phyloP scores from a whole-genome alignment of 1,140 invertebrate genomes.

The Drosophila repletoides region DNA sequence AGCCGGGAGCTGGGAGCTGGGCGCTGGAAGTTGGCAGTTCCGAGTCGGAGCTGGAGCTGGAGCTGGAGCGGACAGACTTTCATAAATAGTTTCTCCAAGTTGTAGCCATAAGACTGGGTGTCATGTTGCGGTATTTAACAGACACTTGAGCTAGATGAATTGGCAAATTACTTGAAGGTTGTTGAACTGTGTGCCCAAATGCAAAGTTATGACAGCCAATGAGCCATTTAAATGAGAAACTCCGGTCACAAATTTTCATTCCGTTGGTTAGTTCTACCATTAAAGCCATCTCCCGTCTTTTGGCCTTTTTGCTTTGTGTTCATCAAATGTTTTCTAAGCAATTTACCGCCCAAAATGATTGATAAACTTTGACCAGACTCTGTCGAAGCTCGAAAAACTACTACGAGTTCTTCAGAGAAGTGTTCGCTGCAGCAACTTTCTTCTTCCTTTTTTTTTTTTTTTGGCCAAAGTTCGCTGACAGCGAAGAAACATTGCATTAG shows the following conservation, averaged over 20 bases:
- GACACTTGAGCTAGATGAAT: constrained; percentile 61
- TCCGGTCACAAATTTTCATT: neutral
- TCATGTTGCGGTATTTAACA: constrained; percentile 53
- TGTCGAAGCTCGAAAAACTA: constrained; percentile 34
- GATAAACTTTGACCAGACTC: constrained; percentile 65
- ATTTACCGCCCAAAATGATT: constrained; percentile 82
- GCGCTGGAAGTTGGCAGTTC: too few species aligned
- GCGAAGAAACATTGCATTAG: constrained; percentile 60
- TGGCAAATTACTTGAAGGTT: constrained; percentile 58
- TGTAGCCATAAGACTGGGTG: constrained; percentile 36
- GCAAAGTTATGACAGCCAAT: constrained; percentile 30
- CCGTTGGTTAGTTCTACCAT: neutral
- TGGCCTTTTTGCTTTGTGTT: constrained; percentile 35
- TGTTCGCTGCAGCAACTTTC: constrained; percentile 47
- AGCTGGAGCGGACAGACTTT: constrained; percentile 24
- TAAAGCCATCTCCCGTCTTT: neutral
- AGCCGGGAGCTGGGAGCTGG: too few species aligned
- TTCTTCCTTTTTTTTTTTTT: too few species aligned
- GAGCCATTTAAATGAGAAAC: constrained; percentile 16
- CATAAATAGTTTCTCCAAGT: constrained; percentile 67
- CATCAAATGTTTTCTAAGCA: constrained; percentile 73
- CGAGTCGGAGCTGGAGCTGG: constrained; percentile 12
- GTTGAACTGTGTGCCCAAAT: constrained; percentile 23
- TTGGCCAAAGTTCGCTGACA: constrained; percentile 31
- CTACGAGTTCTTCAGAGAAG: too few species aligned